A percentile compares a stretch with the other conserved stretches of the same genome.
Evolutionary conservation across 2,113 vertebrate species (phyloP).

Genomic region (Mesocricetus auratus): DNA sequence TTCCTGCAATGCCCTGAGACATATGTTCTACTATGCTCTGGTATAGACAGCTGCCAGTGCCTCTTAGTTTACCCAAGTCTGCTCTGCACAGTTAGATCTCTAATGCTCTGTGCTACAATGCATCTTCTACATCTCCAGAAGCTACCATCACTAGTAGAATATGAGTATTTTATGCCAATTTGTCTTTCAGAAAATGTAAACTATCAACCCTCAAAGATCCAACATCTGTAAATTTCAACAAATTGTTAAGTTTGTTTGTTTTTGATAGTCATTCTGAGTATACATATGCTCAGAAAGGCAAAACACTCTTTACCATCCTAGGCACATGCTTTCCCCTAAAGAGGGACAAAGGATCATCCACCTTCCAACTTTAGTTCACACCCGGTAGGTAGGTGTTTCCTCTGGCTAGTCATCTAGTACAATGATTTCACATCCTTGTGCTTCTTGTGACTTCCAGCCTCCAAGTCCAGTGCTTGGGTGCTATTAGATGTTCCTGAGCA

Average conservation of each 20-base stretch:
- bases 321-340: accelerated
- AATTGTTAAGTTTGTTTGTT: background rate
- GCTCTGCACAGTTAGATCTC: background rate
- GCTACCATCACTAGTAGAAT: constrained; percentile 7
- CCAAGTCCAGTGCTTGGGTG: background rate
- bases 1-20: background rate
- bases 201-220: background rate
- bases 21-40: background rate
- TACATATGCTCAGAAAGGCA: background rate
- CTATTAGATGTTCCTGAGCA: background rate
- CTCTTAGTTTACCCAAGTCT: background rate
- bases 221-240: background rate
- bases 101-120: background rate
- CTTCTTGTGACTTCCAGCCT: background rate
- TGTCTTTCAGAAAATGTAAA: background rate
- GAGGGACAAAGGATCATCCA: background rate
- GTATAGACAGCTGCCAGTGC: background rate
- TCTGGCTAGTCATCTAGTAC: background rate
- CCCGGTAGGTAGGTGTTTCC: background rate
- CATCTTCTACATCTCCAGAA: background rate
- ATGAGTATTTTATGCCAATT: background rate
- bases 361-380: background rate
- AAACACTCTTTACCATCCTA: background rate
- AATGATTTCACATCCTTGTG: background rate
- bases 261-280: background rate